Evolutionary conservation across 2,797 vertebrate genomes (phyloP).

Genomic region (Neosilurus mollespiculum): DNA sequence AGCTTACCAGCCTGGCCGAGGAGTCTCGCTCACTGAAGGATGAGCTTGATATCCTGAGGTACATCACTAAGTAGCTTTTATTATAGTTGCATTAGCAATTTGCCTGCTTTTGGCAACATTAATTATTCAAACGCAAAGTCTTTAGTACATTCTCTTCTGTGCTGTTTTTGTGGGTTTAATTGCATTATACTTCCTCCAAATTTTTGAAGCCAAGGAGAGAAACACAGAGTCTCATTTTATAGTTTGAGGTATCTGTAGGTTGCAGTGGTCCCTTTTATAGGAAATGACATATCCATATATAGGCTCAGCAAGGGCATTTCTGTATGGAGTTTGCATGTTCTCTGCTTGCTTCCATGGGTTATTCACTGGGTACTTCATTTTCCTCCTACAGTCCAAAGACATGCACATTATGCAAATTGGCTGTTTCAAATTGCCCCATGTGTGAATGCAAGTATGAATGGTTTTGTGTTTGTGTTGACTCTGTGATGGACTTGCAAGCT

Average conservation of each 20-base stretch:
- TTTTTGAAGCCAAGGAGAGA: neutral
- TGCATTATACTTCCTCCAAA: neutral
- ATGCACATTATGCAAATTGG: too few species aligned
- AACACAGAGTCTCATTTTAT: neutral
- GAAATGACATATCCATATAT: neutral
- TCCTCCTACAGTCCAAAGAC: too few species aligned
- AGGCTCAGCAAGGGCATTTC: too few species aligned
- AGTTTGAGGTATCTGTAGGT: neutral
- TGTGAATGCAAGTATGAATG: too few species aligned
- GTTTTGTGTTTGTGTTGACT: too few species aligned
- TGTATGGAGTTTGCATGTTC: too few species aligned
- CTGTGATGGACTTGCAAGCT: too few species aligned
- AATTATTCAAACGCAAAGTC: neutral
- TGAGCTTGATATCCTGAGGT: slow-evolving; percentile 93
- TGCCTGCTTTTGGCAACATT: neutral
- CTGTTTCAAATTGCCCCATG: too few species aligned
- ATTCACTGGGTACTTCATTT: too few species aligned
- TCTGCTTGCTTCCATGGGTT: too few species aligned
- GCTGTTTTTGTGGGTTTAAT: neutral
- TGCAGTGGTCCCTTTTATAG: neutral
- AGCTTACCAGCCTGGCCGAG: slow-evolving; percentile 90
- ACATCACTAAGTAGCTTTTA: neutral
- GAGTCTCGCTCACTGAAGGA: slow-evolving; percentile 93
- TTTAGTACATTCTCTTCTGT: neutral
- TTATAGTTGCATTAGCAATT: neutral